phyloP scores from a whole-genome alignment of 2,888 invertebrate genomes.

The Mythimna loreyi region DNA sequence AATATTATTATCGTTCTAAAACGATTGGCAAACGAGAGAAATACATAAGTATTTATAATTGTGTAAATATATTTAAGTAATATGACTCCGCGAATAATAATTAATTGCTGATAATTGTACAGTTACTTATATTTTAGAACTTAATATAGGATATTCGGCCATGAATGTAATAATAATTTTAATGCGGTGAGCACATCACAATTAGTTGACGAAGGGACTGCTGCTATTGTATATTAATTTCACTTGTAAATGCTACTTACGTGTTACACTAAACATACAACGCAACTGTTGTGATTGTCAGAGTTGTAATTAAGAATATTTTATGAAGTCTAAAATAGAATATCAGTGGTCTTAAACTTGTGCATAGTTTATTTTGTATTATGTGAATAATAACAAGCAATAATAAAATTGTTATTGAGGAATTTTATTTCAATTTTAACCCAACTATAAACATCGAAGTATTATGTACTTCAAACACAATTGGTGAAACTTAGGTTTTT shows the following conservation, averaged over 20 bases:
- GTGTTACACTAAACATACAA: slow-evolving; percentile 45
- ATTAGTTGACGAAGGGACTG: slow-evolving; percentile 78
- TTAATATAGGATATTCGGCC: slow-evolving; percentile 82
- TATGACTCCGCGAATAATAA: slow-evolving; percentile 73
- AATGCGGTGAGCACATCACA: slow-evolving; percentile 81
- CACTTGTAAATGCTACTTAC: slow-evolving; percentile 70
- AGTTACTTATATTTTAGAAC: slow-evolving; percentile 82
- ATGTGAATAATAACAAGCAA: slow-evolving; percentile 93
- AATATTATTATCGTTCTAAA: slow-evolving; percentile 46
- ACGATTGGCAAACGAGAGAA: slow-evolving; percentile 65
- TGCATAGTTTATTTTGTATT: slow-evolving; percentile 93
- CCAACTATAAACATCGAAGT: no score
- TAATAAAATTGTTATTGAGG: slow-evolving; percentile 92
- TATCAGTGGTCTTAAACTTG: slow-evolving; percentile 90
- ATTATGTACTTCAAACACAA: no score
- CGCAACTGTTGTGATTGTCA: slow-evolving; percentile 71
- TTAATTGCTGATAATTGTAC: slow-evolving; percentile 82
- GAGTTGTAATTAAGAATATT: slow-evolving; percentile 81
- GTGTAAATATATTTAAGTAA: slow-evolving; percentile 84
- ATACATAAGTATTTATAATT: slow-evolving; percentile 70
- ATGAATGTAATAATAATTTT: slow-evolving; percentile 80
- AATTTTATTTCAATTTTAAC: slow-evolving; percentile 48
- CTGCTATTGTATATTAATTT: slow-evolving; percentile 81
- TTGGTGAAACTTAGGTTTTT: no score
- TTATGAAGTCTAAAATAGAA: slow-evolving; percentile 83